A percentile compares a stretch with the other conserved stretches of the same genome.
Conservation (phyloP, 2,113 vertebrate genomes). For the Litocranius walleri region DNA sequence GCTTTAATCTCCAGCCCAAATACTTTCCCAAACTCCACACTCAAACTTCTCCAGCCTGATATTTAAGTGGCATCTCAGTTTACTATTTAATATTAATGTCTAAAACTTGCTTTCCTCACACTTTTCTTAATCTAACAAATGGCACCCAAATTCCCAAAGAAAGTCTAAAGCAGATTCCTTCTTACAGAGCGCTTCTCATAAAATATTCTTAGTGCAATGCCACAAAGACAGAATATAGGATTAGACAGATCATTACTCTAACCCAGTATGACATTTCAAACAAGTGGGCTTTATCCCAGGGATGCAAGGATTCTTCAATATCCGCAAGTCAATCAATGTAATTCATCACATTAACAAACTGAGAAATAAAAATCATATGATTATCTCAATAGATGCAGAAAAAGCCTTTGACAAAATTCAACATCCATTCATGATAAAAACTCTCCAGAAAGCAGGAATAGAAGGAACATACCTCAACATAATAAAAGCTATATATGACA, state of each 20-base stretch:
- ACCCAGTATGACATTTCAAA: background rate
- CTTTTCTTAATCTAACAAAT: background rate
- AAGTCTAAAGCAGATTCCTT: background rate
- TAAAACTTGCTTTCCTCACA: background rate
- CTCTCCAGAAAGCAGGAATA: too few species aligned
- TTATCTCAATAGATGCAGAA: too few species aligned
- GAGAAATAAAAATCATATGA: too few species aligned
- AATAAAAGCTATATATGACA: too few species aligned
- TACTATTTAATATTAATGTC: background rate
- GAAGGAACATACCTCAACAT: too few species aligned
- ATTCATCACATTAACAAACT: too few species aligned
- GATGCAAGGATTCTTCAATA: too few species aligned
- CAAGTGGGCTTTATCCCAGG: too few species aligned
- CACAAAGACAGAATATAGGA: conserved; percentile 6
- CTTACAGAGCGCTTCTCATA: background rate
- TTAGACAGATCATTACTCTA: background rate
- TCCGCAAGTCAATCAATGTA: too few species aligned
- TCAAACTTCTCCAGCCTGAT: background rate
- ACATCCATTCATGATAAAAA: too few species aligned
- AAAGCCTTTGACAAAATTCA: too few species aligned
- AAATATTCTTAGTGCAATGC: conserved; percentile 14
- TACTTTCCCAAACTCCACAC: background rate
- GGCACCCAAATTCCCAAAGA: background rate
- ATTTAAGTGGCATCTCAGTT: background rate
- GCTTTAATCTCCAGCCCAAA: background rate